phyloP scores from a whole-genome alignment of 2,113 vertebrate species.

The Halcyon malimbica region DNA sequence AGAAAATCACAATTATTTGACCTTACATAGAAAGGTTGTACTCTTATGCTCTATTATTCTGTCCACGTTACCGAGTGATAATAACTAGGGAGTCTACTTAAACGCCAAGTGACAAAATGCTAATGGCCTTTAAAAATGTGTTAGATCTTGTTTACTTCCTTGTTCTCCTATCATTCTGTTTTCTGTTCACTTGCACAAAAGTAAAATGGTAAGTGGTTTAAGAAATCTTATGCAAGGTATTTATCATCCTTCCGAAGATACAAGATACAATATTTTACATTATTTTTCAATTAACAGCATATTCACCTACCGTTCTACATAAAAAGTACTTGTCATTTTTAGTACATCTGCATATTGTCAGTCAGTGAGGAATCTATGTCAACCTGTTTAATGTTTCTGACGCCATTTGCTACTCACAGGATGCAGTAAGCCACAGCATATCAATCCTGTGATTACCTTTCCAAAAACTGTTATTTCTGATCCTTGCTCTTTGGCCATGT shows the following conservation, averaged over 20 bases:
- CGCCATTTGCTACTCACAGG: neutral
- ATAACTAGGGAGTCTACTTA: neutral
- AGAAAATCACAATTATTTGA: constrained; percentile 73
- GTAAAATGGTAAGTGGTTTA: neutral
- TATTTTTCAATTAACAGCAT: neutral
- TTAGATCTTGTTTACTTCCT: neutral
- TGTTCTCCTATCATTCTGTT: neutral
- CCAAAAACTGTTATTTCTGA: neutral
- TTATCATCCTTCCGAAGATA: neutral
- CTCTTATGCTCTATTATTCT: constrained; percentile 3
- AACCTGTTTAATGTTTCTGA: neutral
- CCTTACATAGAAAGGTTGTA: constrained; percentile 64
- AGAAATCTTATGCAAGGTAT: neutral
- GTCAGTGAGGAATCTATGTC: neutral
- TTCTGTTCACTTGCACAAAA: neutral
- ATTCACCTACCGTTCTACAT: neutral
- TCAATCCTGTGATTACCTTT: neutral
- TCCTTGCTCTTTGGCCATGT: neutral
- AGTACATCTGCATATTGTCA: neutral
- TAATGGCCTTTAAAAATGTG: neutral
- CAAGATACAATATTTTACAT: neutral
- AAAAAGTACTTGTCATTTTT: neutral
- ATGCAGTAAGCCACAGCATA: neutral
- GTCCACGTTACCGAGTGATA: neutral
- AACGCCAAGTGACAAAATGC: neutral